phyloP scores from a whole-genome alignment of 2,888 invertebrate genomes.

The Lathronympha strigana region DNA sequence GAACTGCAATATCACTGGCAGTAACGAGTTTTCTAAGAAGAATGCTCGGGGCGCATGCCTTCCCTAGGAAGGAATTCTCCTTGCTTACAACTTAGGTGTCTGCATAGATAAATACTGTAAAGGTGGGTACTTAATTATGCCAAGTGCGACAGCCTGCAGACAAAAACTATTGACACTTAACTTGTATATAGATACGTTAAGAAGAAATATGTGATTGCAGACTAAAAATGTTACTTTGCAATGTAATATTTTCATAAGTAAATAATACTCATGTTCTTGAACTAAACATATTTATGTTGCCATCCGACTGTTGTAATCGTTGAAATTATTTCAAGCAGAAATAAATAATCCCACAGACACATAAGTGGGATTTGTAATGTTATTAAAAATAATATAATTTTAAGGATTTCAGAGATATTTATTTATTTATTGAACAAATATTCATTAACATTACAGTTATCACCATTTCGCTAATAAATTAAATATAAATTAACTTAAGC shows the following conservation, averaged over 20 bases:
- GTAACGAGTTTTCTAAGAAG: slow-evolving; percentile 41
- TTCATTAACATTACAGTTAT: too few relatives aligned
- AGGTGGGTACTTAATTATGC: slow-evolving; percentile 34
- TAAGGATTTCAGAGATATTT: too few relatives aligned
- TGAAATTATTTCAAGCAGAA: not conserved
- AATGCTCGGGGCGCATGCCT: slow-evolving; percentile 30
- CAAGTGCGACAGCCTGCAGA: slow-evolving; percentile 2
- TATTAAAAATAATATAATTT: too few relatives aligned
- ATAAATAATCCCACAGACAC: not conserved
- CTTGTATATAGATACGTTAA: slow-evolving; percentile 3
- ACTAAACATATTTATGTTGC: not conserved
- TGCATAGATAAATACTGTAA: slow-evolving; percentile 29
- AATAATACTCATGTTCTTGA: too few relatives aligned
- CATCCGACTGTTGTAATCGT: not conserved
- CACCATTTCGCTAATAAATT: too few relatives aligned
- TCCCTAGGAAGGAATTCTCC: slow-evolving; percentile 24
- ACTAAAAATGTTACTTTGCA: too few relatives aligned
- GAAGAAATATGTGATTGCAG: slow-evolving; percentile 9
- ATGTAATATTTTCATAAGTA: too few relatives aligned
- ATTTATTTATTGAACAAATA: too few relatives aligned
- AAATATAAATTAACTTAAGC: too few relatives aligned
- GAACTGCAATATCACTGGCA: slow-evolving; percentile 19
- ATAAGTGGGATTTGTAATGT: not conserved
- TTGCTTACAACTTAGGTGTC: slow-evolving; percentile 37
- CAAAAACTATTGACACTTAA: slow-evolving; percentile 32